Evolutionary conservation across 2,797 vertebrate species (phyloP).

Genomic region (Knipowitschia caucasica): DNA sequence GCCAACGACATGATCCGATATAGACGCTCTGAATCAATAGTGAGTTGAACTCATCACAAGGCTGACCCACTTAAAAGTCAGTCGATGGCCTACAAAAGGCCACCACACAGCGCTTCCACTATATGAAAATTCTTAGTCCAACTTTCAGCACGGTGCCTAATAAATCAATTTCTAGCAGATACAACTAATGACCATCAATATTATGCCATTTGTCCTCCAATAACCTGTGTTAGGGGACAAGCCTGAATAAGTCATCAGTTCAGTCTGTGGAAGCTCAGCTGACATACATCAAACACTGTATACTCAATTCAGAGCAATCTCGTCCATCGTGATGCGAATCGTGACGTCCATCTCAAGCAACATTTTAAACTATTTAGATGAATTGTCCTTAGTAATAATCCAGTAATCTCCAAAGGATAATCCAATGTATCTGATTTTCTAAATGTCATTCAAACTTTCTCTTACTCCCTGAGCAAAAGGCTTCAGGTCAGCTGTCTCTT

Average conservation of each 20-base stretch:
- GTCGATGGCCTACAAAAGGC: conserved; percentile 56
- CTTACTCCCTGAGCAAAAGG: not conserved
- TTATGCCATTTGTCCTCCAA: conserved; percentile 41
- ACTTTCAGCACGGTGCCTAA: conserved; percentile 33
- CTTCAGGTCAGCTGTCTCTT: conserved; percentile 17
- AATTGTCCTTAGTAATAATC: not conserved
- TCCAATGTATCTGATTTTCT: conserved; percentile 21
- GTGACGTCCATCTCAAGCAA: not conserved
- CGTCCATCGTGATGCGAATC: not conserved
- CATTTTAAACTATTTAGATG: conserved; percentile 5
- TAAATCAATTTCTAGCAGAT: conserved; percentile 47
- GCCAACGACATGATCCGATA: conserved; percentile 30
- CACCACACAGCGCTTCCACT: conserved; percentile 34
- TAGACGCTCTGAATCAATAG: conserved; percentile 49
- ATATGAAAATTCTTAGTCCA: conserved; percentile 42
- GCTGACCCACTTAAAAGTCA: conserved; percentile 59
- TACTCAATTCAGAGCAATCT: not conserved
- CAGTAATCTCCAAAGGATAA: conserved; percentile 12
- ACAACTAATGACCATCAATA: conserved; percentile 32
- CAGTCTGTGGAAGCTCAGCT: conserved; percentile 20
- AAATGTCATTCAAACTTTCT: conserved; percentile 19
- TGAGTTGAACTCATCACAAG: conserved; percentile 47
- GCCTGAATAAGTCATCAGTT: conserved; percentile 46
- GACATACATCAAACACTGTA: conserved; percentile 35
- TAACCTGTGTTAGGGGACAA: conserved; percentile 42